phyloP scores from a whole-genome alignment of 2,888 invertebrate species.

The Heliconius ethilla region DNA sequence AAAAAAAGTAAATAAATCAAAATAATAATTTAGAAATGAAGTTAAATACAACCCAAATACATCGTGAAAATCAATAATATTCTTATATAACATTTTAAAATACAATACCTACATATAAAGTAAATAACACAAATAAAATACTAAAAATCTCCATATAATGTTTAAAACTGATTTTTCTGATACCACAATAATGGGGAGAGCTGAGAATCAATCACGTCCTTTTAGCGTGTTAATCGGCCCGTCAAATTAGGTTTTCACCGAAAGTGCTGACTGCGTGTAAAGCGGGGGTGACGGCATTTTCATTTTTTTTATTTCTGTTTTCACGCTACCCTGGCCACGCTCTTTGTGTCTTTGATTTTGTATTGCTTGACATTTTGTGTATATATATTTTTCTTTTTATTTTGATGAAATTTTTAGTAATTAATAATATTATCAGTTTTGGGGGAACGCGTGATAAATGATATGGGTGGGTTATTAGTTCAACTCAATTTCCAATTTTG shows the following conservation, averaged over 20 bases:
- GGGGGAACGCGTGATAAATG: neutral
- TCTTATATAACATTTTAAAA: no score
- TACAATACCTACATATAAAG: no score
- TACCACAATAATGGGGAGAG: conserved; percentile 32
- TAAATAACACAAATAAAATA: neutral
- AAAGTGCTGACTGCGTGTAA: conserved; percentile 77
- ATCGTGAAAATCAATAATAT: no score
- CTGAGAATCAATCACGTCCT: conserved; percentile 46
- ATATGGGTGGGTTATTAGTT: neutral
- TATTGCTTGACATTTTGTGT: conserved; percentile 48
- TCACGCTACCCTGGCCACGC: conserved; percentile 63
- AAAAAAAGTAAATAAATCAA: no score
- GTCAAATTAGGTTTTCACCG: conserved; percentile 79
- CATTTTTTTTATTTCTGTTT: conserved; percentile 63
- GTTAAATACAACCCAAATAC: no score
- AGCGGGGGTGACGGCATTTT: conserved; percentile 64
- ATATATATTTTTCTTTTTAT: conserved; percentile 2
- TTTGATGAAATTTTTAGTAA: conserved; percentile 34
- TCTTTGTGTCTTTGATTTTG: conserved; percentile 50
- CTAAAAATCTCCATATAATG: neutral
- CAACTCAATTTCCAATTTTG: neutral
- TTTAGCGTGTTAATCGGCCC: conserved; percentile 72
- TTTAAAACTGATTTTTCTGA: conserved; percentile 25
- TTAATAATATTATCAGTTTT: conserved; percentile 19
- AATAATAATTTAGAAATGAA: no score